phyloP scores from a whole-genome alignment of 2,113 vertebrate species.

The Columbina picui region DNA sequence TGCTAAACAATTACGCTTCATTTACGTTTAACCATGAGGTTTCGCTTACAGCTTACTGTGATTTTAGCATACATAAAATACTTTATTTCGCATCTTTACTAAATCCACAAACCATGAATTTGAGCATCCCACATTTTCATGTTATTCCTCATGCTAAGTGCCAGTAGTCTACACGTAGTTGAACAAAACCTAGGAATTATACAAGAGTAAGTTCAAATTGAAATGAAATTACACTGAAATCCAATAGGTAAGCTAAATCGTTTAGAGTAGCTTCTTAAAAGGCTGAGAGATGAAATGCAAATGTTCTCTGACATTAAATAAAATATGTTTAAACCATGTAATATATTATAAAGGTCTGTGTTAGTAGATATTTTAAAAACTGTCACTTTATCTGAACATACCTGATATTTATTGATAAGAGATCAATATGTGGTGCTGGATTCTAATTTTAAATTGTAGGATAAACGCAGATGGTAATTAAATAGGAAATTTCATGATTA shows the following conservation, averaged over 20 bases:
- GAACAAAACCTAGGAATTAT: constrained; percentile 66
- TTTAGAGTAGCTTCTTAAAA: constrained; percentile 43
- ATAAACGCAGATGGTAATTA: constrained; percentile 47
- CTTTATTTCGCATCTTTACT: constrained; percentile 60
- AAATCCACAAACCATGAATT: constrained; percentile 55
- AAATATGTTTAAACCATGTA: constrained; percentile 62
- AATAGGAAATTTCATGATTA: constrained; percentile 49
- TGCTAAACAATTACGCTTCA: constrained; percentile 59
- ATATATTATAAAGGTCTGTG: constrained; percentile 56
- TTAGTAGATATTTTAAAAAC: constrained; percentile 56
- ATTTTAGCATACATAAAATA: constrained; percentile 48
- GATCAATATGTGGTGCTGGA: constrained; percentile 58
- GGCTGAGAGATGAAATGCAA: constrained; percentile 61
- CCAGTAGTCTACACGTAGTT: constrained; percentile 33
- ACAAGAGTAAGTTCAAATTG: constrained; percentile 56
- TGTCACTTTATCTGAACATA: constrained; percentile 56
- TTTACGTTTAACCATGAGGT: constrained; percentile 67
- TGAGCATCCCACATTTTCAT: constrained; percentile 48
- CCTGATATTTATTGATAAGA: constrained; percentile 56
- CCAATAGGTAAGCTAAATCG: constrained; percentile 50
- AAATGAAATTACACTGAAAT: constrained; percentile 71
- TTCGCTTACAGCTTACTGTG: constrained; percentile 56
- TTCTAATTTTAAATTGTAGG: constrained; percentile 65
- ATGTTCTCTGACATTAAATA: constrained; percentile 65
- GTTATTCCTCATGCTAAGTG: constrained; percentile 59